These are phyloP conservation scores for Hololepta plana DNA, from an alignment of 2,888 invertebrate genomes.

Conservation along the genomic window DNA sequence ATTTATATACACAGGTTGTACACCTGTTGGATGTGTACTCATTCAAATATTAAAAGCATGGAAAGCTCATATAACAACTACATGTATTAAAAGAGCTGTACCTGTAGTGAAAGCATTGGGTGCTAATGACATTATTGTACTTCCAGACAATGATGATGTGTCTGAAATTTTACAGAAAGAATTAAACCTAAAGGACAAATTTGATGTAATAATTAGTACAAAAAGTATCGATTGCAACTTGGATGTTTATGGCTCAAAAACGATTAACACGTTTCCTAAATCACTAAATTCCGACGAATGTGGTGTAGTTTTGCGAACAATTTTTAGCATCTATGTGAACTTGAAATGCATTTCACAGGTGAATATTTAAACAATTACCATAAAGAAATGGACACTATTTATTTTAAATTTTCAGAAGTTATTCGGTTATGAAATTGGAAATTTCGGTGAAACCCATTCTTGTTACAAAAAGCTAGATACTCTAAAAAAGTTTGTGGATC, in stretches of 20 bases:
- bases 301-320: conserved; percentile 28
- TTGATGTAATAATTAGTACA: conserved; percentile 22
- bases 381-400: conserved; percentile 4
- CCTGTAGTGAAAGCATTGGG: conserved; percentile 36
- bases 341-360: conserved; percentile 28
- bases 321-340: conserved; percentile 29
- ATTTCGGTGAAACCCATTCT: conserved; percentile 23
- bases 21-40: conserved; percentile 38
- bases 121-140: conserved; percentile 32
- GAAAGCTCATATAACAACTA: conserved; percentile 35
- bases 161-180: conserved; percentile 16
- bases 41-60: conserved; percentile 37
- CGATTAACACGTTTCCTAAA: background rate
- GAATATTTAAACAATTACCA: conserved; percentile 12
- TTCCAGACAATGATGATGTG: conserved; percentile 15
- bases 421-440: conserved; percentile 18
- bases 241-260: background rate
- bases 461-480: conserved; percentile 21
- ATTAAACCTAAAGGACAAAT: conserved; percentile 18
- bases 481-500: conserved; percentile 29
- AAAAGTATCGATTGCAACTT: no score
- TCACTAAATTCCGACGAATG: conserved; percentile 31
- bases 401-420: conserved; percentile 20
- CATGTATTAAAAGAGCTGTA: conserved; percentile 31
- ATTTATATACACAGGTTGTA: conserved; percentile 36